Evolutionary conservation across 2,113 vertebrate genomes (phyloP).

Genomic region (Bungarus multicinctus): DNA sequence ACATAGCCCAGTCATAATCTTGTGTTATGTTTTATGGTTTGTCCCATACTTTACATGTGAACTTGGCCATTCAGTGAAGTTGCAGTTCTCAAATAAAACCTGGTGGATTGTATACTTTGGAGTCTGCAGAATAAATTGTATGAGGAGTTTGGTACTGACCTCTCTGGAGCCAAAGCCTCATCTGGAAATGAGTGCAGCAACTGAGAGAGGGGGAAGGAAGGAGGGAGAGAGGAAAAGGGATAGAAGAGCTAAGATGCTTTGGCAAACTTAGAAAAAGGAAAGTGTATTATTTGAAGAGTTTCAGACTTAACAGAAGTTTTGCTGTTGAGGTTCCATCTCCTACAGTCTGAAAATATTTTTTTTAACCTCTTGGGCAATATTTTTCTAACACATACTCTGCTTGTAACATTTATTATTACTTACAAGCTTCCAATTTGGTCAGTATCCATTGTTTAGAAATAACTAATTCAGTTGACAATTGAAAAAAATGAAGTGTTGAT

Average conservation of each 20-base stretch:
- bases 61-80: not conserved
- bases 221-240: not conserved
- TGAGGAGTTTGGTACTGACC: not conserved
- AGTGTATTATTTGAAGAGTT: not conserved
- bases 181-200: not conserved
- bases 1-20: not conserved
- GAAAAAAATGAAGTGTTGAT: not conserved
- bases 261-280: not conserved
- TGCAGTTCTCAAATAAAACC: not conserved
- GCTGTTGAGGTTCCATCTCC: not conserved
- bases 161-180: not conserved
- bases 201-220: no score
- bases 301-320: not conserved
- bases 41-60: not conserved
- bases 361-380: not conserved
- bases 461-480: not conserved
- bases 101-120: not conserved
- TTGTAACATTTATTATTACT: not conserved
- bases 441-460: not conserved
- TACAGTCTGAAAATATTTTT: not conserved
- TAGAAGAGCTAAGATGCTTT: not conserved
- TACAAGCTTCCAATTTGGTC: not conserved
- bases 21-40: not conserved
- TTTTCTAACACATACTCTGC: not conserved
- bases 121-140: not conserved